Conservation (phyloP, 2,888 invertebrate genomes). For the Eurois occulta region DNA sequence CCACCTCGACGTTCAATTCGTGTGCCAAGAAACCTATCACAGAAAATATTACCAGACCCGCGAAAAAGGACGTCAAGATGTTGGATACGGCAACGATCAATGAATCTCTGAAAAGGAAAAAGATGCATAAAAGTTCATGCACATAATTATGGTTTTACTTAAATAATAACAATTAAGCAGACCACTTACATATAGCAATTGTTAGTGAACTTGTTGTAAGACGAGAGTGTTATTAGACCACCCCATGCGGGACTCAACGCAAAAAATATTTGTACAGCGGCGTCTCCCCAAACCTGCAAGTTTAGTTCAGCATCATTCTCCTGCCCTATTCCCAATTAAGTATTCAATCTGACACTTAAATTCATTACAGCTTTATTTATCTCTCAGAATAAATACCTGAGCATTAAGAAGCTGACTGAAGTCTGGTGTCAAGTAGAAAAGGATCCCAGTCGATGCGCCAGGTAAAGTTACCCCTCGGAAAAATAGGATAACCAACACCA, state of each 20-base stretch:
- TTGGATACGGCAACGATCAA: constrained; percentile 94
- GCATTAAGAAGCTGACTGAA: constrained; percentile 93
- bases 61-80: constrained; percentile 94
- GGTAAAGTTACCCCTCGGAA: constrained; percentile 95
- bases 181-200: constrained; percentile 93
- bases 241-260: constrained; percentile 97
- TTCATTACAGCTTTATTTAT: not conserved
- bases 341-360: not conserved
- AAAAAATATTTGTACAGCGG: constrained; percentile 96
- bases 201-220: constrained; percentile 96
- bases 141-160: not conserved
- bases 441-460: constrained; percentile 94
- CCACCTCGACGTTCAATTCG: constrained; percentile 92
- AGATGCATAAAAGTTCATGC: constrained; percentile 11
- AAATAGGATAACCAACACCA: constrained; percentile 94
- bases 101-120: constrained; percentile 91
- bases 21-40: constrained; percentile 95
- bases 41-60: constrained; percentile 95
- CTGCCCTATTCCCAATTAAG: not conserved
- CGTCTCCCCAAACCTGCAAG: constrained; percentile 94
- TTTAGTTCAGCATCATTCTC: not conserved
- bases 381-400: constrained; percentile 84
- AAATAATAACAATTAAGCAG: not conserved
- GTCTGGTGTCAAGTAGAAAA: constrained; percentile 95
- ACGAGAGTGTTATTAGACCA: constrained; percentile 95